phyloP scores from a whole-genome alignment of 2,113 vertebrate genomes.

The Lipotes vexillifer region DNA sequence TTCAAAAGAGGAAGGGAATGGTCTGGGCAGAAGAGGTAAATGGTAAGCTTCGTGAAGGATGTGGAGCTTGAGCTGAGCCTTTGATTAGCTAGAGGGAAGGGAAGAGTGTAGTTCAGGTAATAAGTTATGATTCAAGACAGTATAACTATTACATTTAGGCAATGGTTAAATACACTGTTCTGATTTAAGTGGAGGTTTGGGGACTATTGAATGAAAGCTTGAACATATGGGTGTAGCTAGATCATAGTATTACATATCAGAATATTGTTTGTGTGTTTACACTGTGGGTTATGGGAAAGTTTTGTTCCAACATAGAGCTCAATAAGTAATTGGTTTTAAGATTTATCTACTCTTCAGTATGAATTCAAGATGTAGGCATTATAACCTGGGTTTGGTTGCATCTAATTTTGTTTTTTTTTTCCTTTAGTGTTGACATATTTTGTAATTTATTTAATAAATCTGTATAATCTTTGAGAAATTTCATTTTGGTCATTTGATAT shows the following conservation, averaged over 20 bases:
- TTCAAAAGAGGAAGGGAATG: not conserved
- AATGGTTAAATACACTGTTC: not conserved
- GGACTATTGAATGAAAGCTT: not conserved
- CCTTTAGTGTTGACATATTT: not conserved
- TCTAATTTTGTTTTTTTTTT: conserved; percentile 19
- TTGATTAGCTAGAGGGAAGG: not conserved
- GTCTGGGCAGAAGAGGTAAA: not conserved
- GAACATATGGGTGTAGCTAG: not conserved
- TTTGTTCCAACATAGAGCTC: not conserved
- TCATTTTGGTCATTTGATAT: not conserved
- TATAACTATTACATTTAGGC: not conserved
- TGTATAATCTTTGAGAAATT: not conserved
- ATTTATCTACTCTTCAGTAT: not conserved
- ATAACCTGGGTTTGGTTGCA: not conserved
- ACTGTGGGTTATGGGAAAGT: not conserved
- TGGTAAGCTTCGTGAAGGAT: not conserved
- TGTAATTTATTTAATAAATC: not conserved
- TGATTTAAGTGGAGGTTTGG: not conserved
- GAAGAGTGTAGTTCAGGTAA: not conserved
- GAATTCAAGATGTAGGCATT: not conserved
- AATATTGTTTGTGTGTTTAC: not conserved
- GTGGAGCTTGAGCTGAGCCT: not conserved
- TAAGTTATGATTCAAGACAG: not conserved
- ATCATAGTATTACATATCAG: not conserved
- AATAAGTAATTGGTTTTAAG: not conserved